Percentiles rank a stretch among this genome's conserved stretches.
These are phyloP conservation scores for Coronaproctus castanopsis DNA, from an alignment of 2,888 invertebrate species.

Conservation along the genomic window DNA sequence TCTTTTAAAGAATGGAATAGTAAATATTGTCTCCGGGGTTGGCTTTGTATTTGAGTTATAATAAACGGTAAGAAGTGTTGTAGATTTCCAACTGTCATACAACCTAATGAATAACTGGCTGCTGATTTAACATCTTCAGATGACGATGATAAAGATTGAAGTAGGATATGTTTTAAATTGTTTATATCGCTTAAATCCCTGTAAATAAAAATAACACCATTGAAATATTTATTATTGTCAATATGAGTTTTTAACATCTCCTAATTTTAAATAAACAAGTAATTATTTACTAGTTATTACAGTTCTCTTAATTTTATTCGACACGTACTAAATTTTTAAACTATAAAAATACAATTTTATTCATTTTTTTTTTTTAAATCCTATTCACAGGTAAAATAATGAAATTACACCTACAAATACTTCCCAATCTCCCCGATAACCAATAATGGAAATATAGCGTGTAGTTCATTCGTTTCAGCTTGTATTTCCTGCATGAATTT, in stretches of 20 bases:
- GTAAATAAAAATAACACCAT: conserved; percentile 12
- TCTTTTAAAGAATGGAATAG: conserved; percentile 93
- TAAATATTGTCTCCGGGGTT: conserved; percentile 87
- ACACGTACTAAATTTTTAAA: too few species aligned
- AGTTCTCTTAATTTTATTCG: too few species aligned
- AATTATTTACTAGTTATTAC: too few species aligned
- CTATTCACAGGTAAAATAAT: too few species aligned
- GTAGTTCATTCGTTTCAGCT: conserved; percentile 48
- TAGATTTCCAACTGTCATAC: conserved; percentile 87
- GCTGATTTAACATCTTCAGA: conserved; percentile 96
- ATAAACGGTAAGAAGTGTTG: conserved; percentile 85
- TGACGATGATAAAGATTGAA: conserved; percentile 70
- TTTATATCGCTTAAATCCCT: conserved; percentile 60
- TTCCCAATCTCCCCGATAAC: conserved; percentile 94
- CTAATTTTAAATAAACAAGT: too few species aligned
- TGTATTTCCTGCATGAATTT: conserved; percentile 51
- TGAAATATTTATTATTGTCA: too few species aligned
- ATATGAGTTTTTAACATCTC: too few species aligned
- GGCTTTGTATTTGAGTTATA: conserved; percentile 75
- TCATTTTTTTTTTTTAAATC: too few species aligned
- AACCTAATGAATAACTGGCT: conserved; percentile 89
- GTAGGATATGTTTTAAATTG: conserved; percentile 52
- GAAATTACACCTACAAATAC: conserved; percentile 60
- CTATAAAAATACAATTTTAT: too few species aligned
- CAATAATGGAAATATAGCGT: conserved; percentile 78